Base-by-base conservation (phyloP, 2,888 invertebrate genomes). In the Leucoptera coffeella region DNA sequence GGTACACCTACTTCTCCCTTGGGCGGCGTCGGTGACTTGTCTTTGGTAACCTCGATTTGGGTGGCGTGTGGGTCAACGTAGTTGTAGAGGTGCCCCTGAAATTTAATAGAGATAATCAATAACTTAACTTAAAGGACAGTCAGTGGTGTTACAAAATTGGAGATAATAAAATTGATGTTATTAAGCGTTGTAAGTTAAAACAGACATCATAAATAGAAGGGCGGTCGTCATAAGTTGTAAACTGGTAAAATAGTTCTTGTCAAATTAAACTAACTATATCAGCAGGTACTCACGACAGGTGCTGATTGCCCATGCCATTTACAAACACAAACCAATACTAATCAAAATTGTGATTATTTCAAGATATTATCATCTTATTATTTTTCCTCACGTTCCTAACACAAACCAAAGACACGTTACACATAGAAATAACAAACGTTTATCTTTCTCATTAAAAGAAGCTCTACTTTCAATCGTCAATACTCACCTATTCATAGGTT, bases 11-110 rank as follows among this genome's bases (percentile, higher is more conserved):
- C 22, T 22, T 17, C 59, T 37, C 55, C 58, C 41, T 52, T 62
- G 0, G 56, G 53, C 1, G 62, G 64, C 0, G 64, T 42, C 1
- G 64, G 57, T 0, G 57, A 38, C 15, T 49, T 45, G 13, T 64
- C 62, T 33, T 60, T 58, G 2, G 52, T 53, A 4, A 60, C 47
- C 47, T 61, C 59, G 29, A 58, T 58, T 42, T 40, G 2, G 42
- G 40, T 2, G 64, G 62, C 4, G 54, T 38, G 2, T 23, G 12
- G 5, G n/a, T 28, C 23, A 67, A 41, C 27, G 38, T 50, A 0
- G 69, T 67, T 1, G 69, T 65, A 1, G 69, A 71, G 20, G 67
- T 67, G 5, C 69, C 72, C 36, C 72, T 72, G 29, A 29, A 43
- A 39, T 17, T 17, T 9, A 17, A 17, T 17, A 9, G 4, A 23